Base-by-base conservation (phyloP, 2,113 vertebrate genomes). In the Helogale parvula region DNA sequence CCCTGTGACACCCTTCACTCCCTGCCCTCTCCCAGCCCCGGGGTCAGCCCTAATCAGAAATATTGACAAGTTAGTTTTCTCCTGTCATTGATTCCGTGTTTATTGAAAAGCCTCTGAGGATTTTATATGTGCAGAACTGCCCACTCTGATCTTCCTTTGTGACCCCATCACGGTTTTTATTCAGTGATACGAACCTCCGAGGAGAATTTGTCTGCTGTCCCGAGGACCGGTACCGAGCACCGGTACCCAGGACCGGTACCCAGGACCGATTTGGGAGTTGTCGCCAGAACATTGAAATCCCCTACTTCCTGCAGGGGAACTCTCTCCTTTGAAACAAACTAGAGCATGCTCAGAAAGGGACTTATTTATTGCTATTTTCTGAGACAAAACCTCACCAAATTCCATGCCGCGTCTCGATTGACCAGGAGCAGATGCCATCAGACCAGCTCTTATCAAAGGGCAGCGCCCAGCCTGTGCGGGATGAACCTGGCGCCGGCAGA, bases 1-100 rank as follows among this genome's bases (percentile, higher is more conserved):
- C 74, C 1, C 4, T 68, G 38, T 7, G 8, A 7, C 1, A 0
- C 0, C 0, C 21, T 16, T 14, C 6, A 0, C 11, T 13, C 27
- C 0, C 0, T 15, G 47, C 31, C 31, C 76, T 50, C n/a, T 17
- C 31, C 21, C 2, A 60, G 60, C 41, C 7, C 38, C 54, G 1
- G 63, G 8, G 21, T 57, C 31, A 86, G 33, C 31, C 65, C 8
- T 66, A 21, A 27, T 86, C n/a, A 72, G 76, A 90, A 77, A 65
- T 11, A 68, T 10, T 33, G 84, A 71, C 47, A 12, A 81, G 29
- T 23, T 5, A 5, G 21, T 57, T 17, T 60, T 41, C 63, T 86
- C 25, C 0, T 2, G 3, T 35, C 17, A 47, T 21, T 3, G 14
- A 54, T 23, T 66, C 66, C 3, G 3, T 25, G 41, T n/a, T 91